These are phyloP conservation scores for Oncorhynchus keta DNA, from an alignment of 2,113 vertebrate species.

Conservation along the genomic window DNA sequence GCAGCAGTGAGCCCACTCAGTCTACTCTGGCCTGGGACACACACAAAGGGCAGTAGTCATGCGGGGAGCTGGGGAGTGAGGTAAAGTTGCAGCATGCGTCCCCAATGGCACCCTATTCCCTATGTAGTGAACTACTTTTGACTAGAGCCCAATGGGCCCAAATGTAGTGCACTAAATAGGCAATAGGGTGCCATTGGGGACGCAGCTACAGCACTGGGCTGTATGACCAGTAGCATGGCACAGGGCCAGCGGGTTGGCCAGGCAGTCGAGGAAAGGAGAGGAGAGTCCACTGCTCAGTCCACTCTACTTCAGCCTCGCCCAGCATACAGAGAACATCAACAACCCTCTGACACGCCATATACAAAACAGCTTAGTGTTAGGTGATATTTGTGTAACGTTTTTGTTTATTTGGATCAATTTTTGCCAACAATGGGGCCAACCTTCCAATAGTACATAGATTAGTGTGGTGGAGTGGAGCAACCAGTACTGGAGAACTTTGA, in stretches of 20 bases:
- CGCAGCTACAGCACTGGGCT: constrained; percentile 28
- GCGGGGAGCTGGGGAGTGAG: constrained; percentile 55
- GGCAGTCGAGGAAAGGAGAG: constrained; percentile 67
- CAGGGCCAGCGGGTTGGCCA: constrained; percentile 61
- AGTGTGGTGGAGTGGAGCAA: constrained; percentile 22
- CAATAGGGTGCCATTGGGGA: too few species aligned
- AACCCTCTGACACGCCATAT: constrained; percentile 17
- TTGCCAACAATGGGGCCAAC: neutral
- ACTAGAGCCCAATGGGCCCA: too few species aligned
- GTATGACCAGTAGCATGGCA: constrained; percentile 71
- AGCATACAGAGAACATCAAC: constrained; percentile 21
- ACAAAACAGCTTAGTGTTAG: neutral
- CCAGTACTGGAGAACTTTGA: constrained; percentile 27
- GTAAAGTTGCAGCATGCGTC: constrained; percentile 47
- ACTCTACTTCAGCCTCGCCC: constrained; percentile 63
- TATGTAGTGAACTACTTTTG: too few species aligned
- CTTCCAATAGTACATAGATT: constrained; percentile 14
- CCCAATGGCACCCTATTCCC: neutral
- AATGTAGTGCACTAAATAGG: too few species aligned
- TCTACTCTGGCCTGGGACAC: constrained; percentile 59
- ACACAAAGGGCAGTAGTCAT: constrained; percentile 70
- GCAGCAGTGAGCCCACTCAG: constrained; percentile 60
- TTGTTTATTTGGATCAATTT: too few species aligned
- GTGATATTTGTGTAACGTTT: too few species aligned
- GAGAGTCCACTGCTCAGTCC: constrained; percentile 67